Percentiles rank a stretch among this genome's conserved stretches.
phyloP scores from a whole-genome alignment of 1,140 invertebrate species.

The Eueides isabella region DNA sequence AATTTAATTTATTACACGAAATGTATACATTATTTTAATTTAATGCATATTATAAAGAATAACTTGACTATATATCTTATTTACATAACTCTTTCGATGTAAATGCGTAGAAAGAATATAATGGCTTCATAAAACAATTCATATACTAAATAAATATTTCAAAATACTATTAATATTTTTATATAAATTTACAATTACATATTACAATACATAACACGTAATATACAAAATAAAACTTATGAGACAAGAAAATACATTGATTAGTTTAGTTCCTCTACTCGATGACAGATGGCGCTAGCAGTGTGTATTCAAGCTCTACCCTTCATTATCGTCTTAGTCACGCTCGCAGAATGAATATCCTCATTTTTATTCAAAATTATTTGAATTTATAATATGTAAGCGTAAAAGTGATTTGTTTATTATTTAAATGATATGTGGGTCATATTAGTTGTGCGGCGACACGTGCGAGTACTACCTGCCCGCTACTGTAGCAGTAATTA shows the following conservation, averaged over 20 bases:
- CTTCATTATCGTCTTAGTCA: slow-evolving; percentile 1
- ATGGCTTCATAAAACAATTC: too few relatives aligned
- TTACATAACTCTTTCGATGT: too few relatives aligned
- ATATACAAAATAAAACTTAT: too few relatives aligned
- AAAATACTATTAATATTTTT: too few relatives aligned
- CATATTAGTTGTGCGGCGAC: neutral
- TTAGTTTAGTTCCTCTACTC: slow-evolving; percentile 45
- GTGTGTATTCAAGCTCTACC: neutral
- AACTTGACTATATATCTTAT: too few relatives aligned
- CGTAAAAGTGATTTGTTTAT: neutral
- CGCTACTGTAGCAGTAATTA: neutral
- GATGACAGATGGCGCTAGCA: slow-evolving; percentile 56
- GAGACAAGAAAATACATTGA: neutral
- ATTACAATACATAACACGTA: too few relatives aligned
- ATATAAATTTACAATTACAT: too few relatives aligned
- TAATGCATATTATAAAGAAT: too few relatives aligned
- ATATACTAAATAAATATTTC: too few relatives aligned
- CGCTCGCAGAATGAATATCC: slow-evolving; percentile 11
- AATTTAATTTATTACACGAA: neutral
- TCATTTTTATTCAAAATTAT: slow-evolving; percentile 15
- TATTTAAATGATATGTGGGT: slow-evolving; percentile 9
- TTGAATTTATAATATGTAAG: slow-evolving; percentile 10
- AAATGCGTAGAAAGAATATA: too few relatives aligned
- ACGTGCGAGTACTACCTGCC: neutral
- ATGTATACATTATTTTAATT: too few relatives aligned